A percentile compares a stretch with the other conserved stretches of the same genome.
These are phyloP conservation scores for Micromussa lordhowensis DNA, from an alignment of 92 coral and sea anemone genomes.

Conservation along the genomic window DNA sequence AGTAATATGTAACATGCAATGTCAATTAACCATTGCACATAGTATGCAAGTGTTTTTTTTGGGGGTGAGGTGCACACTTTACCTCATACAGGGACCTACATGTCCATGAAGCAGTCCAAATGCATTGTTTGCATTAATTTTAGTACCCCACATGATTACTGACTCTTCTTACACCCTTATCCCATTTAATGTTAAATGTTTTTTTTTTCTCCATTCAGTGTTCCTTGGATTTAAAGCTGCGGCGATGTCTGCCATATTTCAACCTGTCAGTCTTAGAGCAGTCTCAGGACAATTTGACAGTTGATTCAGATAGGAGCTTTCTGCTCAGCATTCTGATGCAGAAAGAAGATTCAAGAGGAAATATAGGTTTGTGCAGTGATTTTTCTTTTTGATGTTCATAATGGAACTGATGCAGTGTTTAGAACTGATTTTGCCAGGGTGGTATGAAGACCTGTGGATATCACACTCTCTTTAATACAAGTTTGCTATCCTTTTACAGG, in stretches of 20 bases:
- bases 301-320: constrained; percentile 77
- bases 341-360: constrained; percentile 85
- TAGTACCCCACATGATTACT: too few relatives aligned
- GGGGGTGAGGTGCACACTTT: too few relatives aligned
- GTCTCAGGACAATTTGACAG: constrained; percentile 63
- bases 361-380: constrained; percentile 63
- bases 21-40: too few relatives aligned
- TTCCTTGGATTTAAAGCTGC: constrained; percentile 85
- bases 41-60: too few relatives aligned
- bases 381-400: not conserved
- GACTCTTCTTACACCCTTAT: too few relatives aligned
- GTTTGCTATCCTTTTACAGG: constrained; percentile 44
- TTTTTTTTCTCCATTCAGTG: constrained; percentile 53
- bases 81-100: too few relatives aligned
- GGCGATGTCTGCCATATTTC: constrained; percentile 89
- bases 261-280: constrained; percentile 79
- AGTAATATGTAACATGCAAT: too few relatives aligned
- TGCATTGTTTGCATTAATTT: too few relatives aligned
- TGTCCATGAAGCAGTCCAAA: too few relatives aligned
- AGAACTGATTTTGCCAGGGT: not conserved
- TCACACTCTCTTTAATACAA: not conserved
- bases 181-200: too few relatives aligned
- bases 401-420: not conserved
- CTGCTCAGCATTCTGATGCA: constrained; percentile 85
- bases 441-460: not conserved